Evolutionary conservation across 2,113 vertebrate genomes (phyloP).

Genomic region (Bubalus kerabau): DNA sequence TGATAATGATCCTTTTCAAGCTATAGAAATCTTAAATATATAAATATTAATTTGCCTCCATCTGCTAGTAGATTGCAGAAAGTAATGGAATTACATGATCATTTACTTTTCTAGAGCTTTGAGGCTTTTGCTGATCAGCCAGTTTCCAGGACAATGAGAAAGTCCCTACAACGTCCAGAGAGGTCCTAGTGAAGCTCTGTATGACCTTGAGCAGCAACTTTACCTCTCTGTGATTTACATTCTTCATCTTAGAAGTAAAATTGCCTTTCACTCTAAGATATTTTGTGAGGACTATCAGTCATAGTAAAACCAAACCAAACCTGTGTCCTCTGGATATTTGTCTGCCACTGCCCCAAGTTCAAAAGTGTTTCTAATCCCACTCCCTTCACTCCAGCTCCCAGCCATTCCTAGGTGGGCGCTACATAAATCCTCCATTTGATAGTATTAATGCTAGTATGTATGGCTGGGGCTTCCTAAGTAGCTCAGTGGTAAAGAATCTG

Average conservation of each 20-base stretch:
- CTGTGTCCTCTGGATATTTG: background rate
- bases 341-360: background rate
- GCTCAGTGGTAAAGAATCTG: background rate
- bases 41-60: background rate
- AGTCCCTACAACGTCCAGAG: background rate
- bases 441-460: background rate
- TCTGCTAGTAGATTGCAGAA: background rate
- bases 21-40: background rate
- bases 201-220: background rate
- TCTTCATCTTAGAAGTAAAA: background rate
- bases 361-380: background rate
- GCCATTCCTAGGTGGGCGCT: background rate
- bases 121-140: background rate
- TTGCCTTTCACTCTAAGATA: background rate
- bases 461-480: background rate
- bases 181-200: rapidly evolving
- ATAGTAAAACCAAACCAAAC: background rate
- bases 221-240: background rate
- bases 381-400: background rate
- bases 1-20: background rate
- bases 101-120: background rate
- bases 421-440: background rate
- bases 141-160: background rate
- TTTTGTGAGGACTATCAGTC: background rate
- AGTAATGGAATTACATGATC: background rate